Evolutionary conservation across 2,888 invertebrate genomes (phyloP).

Genomic region (Nomada flava): DNA sequence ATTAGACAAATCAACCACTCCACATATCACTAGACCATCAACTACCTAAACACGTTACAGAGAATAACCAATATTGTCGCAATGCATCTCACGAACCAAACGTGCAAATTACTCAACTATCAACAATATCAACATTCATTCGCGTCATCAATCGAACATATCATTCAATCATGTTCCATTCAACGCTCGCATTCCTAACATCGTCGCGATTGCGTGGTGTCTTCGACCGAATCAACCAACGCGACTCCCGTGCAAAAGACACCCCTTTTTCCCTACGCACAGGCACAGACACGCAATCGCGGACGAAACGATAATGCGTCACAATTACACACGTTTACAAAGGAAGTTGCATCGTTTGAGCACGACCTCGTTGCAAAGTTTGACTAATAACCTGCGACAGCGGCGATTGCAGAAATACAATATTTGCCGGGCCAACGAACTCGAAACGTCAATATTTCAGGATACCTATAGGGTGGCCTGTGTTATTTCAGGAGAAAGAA

Average conservation of each 20-base stretch:
- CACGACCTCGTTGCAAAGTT: slow-evolving; percentile 10
- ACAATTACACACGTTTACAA: background rate
- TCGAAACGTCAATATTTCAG: slow-evolving; percentile 49
- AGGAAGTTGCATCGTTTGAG: background rate
- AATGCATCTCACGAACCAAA: no score
- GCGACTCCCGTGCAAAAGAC: background rate
- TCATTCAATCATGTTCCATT: background rate
- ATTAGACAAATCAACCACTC: no score
- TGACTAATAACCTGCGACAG: slow-evolving; percentile 34
- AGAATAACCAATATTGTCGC: no score
- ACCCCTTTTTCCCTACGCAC: background rate
- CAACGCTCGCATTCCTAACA: background rate
- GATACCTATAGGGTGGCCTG: slow-evolving; percentile 28
- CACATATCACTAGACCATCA: no score
- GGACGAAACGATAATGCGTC: background rate
- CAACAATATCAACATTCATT: no score
- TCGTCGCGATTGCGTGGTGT: background rate
- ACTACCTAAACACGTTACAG: no score
- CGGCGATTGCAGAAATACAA: slow-evolving; percentile 19
- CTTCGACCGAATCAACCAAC: background rate
- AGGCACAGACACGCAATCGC: background rate
- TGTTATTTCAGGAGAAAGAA: slow-evolving; percentile 50
- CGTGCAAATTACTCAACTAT: background rate
- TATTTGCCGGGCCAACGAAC: slow-evolving; percentile 50
- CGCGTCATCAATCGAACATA: background rate